phyloP scores from a whole-genome alignment of 2,888 invertebrate species.

The Heteromurus nitidus region DNA sequence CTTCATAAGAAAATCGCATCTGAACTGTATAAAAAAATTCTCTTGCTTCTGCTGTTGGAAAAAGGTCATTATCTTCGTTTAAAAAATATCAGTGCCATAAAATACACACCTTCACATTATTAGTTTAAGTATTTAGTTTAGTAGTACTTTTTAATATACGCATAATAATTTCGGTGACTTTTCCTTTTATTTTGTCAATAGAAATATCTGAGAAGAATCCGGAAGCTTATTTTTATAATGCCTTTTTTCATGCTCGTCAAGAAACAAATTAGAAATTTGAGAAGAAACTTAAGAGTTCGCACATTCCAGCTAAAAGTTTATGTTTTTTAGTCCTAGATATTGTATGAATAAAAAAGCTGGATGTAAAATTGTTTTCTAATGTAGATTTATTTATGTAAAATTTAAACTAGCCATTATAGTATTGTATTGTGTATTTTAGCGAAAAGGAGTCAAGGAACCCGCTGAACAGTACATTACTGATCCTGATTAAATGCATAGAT shows the following conservation, averaged over 20 bases:
- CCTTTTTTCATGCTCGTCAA: no score
- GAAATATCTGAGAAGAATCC: slow-evolving; percentile 16
- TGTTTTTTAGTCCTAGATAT: not conserved
- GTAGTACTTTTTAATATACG: not conserved
- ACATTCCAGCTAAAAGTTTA: not conserved
- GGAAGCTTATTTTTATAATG: slow-evolving; percentile 26
- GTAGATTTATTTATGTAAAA: not conserved
- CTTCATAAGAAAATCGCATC: not conserved
- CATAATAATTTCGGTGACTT: slow-evolving; percentile 54
- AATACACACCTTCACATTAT: not conserved
- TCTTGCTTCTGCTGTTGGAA: not conserved
- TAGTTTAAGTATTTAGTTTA: slow-evolving; percentile 18
- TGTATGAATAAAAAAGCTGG: not conserved
- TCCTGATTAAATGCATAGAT: slow-evolving; percentile 45
- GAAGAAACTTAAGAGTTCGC: no score
- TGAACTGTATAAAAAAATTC: slow-evolving; percentile 15
- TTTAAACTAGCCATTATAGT: not conserved
- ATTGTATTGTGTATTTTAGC: slow-evolving; percentile 5
- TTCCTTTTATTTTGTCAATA: slow-evolving; percentile 7
- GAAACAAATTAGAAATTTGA: no score
- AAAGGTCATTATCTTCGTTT: slow-evolving; percentile 32
- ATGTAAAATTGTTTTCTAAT: not conserved
- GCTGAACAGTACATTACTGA: slow-evolving; percentile 26
- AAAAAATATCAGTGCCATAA: slow-evolving; percentile 50
- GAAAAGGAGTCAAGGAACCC: slow-evolving; percentile 60